Evolutionary conservation across 2,888 invertebrate species (phyloP), one percentile per base, ranked within the genome.

Genomic region (Tetranychus piercei): DNA sequence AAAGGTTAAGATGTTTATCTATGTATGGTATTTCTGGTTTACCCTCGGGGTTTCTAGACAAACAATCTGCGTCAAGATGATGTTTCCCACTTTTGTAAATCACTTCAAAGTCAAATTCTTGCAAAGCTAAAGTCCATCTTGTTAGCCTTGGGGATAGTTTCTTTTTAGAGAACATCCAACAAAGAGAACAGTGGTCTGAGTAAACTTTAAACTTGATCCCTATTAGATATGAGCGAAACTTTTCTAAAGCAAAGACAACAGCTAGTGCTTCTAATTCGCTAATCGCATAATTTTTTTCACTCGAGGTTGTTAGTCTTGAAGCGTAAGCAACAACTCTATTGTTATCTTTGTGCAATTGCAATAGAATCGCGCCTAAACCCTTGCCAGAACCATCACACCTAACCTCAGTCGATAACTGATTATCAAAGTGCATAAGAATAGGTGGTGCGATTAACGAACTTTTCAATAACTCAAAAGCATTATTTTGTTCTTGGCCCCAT

Each of bases 401-500:
- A 11, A 73, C 45, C 34, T 64, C 73, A 73, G 20, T 44, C 22
- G 6, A 6, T 6, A 64, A 9, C n/a, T 8, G n/a, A 7, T n/a
- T 18, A 45, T 73, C 73, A 73, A 73, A 73, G 9, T 22, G 7
- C 18, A 7, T 11, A 9, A 43, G 45, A 20, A 44, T 8, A 11
- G 73, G 44, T 18, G n/a, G 22, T 15, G 44, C 7, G 6, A 22
- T 64, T 7, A 75, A 64, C 44, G 6, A n/a, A 3, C 23, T 15
- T 43, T 75, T 74, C n/a, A n/a, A n/a, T n/a, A n/a, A n/a, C 22
- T 74, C 34, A 22, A 78, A 76, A 6, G 79, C 78, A 7, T 72
- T n/a, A 18, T 77, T 23, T 34, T 77, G 76, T 22, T 77, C 75
- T 23, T 71, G 44, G 1, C n/a, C 45, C 79, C 79, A 80, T 15